Evolutionary conservation across 2,113 vertebrate species (phyloP).

Genomic region (Strix aluco): DNA sequence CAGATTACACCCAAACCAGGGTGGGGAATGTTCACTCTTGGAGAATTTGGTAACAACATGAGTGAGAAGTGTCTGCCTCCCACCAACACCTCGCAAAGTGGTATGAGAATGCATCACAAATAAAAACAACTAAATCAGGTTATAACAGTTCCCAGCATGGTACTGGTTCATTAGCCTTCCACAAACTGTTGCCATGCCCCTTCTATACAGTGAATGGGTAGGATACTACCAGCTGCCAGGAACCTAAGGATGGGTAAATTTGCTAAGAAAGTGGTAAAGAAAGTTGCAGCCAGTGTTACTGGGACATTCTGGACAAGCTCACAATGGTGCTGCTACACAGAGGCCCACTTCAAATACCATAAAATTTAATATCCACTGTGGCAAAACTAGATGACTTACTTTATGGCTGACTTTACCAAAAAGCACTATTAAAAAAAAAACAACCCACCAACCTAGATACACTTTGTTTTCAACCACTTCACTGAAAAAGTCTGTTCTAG

Average conservation of each 20-base stretch:
- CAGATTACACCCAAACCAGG: neutral
- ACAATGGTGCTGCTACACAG: neutral
- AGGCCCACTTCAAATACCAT: neutral
- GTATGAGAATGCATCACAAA: neutral
- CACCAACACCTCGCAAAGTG: neutral
- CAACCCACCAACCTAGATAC: neutral
- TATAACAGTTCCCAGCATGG: fast-evolving
- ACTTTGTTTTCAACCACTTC: neutral
- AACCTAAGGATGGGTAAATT: neutral
- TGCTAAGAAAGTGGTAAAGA: neutral
- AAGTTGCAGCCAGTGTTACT: neutral
- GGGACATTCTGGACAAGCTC: neutral
- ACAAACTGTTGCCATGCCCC: neutral
- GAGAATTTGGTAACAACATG: neutral
- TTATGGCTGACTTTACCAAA: neutral
- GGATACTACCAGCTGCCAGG: neutral
- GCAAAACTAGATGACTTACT: neutral
- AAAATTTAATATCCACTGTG: neutral
- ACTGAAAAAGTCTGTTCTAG: neutral
- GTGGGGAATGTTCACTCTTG: neutral
- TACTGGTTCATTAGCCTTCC: fast-evolving
- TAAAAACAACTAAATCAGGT: neutral
- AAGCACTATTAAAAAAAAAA: neutral
- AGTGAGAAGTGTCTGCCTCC: neutral
- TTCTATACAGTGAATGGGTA: neutral